Evolutionary conservation across 92 coral and sea anemone species (phyloP).

Genomic region (Porites evermanni): DNA sequence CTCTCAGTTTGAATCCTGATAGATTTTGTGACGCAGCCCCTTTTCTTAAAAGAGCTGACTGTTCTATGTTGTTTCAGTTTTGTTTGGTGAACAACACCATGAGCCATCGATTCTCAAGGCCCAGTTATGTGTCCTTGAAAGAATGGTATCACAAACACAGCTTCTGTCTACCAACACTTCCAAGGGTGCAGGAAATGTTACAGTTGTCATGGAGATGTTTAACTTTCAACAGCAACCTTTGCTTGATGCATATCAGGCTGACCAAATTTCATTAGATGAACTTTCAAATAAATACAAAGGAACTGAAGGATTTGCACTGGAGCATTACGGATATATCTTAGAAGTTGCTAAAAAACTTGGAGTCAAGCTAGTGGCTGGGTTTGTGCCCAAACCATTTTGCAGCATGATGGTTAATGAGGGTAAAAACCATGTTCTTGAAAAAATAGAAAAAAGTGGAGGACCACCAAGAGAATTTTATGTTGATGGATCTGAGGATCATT

Average conservation of each 20-base stretch:
- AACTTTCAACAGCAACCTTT: conserved; percentile 77
- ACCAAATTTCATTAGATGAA: conserved; percentile 68
- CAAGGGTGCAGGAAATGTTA: conserved; percentile 38
- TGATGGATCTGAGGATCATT: conserved; percentile 83
- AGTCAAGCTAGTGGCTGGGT: conserved; percentile 74
- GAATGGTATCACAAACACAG: conserved; percentile 77
- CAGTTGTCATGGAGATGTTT: conserved; percentile 80
- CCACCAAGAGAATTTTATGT: conserved; percentile 65
- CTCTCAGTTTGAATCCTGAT: too few relatives aligned
- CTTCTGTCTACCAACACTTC: conserved; percentile 7
- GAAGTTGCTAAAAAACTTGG: conserved; percentile 74
- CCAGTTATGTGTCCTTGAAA: conserved; percentile 81
- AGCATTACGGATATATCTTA: conserved; percentile 73
- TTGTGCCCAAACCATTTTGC: conserved; percentile 74
- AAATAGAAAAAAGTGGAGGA: conserved; percentile 60
- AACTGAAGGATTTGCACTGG: conserved; percentile 75
- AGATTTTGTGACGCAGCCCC: too few relatives aligned
- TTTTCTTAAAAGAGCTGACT: not conserved
- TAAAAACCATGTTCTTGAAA: conserved; percentile 53
- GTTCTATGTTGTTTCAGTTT: conserved; percentile 57
- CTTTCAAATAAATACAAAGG: conserved; percentile 65
- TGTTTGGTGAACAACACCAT: conserved; percentile 87
- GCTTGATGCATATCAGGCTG: conserved; percentile 73
- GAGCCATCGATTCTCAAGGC: conserved; percentile 77
- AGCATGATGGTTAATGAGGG: conserved; percentile 66